Evolutionary conservation across 1,140 invertebrate species (phyloP).

Genomic region (Pentalonia nigronervosa): DNA sequence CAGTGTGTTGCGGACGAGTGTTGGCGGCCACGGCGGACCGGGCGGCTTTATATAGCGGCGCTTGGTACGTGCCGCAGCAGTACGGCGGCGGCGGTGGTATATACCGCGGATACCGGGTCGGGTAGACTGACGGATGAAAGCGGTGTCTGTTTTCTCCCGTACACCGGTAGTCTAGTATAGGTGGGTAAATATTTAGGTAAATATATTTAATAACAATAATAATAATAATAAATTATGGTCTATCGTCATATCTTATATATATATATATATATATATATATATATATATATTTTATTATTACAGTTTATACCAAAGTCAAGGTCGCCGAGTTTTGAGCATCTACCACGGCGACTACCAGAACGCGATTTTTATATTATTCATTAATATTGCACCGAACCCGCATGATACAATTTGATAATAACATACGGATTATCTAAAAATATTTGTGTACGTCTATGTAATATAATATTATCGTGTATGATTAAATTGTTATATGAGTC

Average conservation of each 20-base stretch:
- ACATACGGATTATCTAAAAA: neutral
- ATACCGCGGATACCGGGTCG: neutral
- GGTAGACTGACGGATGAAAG: neutral
- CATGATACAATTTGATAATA: neutral
- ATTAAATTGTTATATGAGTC: neutral
- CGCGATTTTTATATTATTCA: neutral
- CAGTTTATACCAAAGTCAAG: neutral
- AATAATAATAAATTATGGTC: neutral
- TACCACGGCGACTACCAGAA: neutral
- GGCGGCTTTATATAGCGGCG: slow-evolving; percentile 19
- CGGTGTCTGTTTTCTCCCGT: neutral
- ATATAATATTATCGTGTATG: neutral
- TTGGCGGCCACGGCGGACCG: neutral
- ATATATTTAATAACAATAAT: neutral
- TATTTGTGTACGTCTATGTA: neutral
- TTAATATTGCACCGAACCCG: neutral
- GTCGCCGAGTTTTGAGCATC: neutral
- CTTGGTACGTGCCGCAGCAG: neutral
- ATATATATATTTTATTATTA: neutral
- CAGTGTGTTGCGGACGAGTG: neutral
- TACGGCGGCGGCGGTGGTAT: neutral
- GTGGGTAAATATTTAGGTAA: neutral
- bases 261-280: neutral
- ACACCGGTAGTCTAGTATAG: neutral
- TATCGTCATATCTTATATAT: neutral